These are phyloP conservation scores for Heliconius aoede DNA, from an alignment of 2,888 invertebrate species.

Conservation along the genomic window DNA sequence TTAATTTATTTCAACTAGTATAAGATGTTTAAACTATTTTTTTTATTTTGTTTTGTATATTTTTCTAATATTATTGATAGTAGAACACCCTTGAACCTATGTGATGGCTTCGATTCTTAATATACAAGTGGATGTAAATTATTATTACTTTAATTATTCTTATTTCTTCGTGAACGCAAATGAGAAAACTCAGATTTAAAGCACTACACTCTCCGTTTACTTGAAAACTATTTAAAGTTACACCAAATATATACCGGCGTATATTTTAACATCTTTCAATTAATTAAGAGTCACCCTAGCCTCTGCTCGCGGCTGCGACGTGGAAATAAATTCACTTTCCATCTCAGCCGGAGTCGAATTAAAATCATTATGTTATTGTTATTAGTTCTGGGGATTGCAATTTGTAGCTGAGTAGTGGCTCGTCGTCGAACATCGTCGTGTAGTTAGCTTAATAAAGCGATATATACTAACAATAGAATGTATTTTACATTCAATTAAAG, in stretches of 20 bases:
- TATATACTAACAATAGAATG: not conserved
- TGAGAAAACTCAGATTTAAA: too few relatives aligned
- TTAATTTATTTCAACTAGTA: not conserved
- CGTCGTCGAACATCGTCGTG: not conserved
- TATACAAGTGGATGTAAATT: too few relatives aligned
- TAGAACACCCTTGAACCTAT: too few relatives aligned
- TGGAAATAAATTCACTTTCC: constrained; percentile 60
- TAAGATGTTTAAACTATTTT: not conserved
- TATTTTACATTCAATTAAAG: not conserved
- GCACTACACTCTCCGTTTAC: too few relatives aligned
- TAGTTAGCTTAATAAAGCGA: not conserved
- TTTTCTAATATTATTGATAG: too few relatives aligned
- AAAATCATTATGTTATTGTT: constrained; percentile 39
- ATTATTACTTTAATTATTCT: too few relatives aligned
- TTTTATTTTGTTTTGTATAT: not conserved
- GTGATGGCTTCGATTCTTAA: too few relatives aligned
- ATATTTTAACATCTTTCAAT: not conserved
- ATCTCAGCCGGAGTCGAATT: constrained; percentile 41
- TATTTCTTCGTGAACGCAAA: too few relatives aligned
- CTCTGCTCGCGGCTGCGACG: constrained; percentile 37
- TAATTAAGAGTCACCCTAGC: constrained; percentile 16
- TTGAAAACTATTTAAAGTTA: too few relatives aligned
- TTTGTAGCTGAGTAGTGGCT: not conserved
- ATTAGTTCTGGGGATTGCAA: constrained; percentile 32
- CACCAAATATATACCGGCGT: too few relatives aligned